Evolutionary conservation across 2,797 vertebrate genomes (phyloP), one percentile per base, ranked within the genome.

Genomic region (Muscicapa comitata): DNA sequence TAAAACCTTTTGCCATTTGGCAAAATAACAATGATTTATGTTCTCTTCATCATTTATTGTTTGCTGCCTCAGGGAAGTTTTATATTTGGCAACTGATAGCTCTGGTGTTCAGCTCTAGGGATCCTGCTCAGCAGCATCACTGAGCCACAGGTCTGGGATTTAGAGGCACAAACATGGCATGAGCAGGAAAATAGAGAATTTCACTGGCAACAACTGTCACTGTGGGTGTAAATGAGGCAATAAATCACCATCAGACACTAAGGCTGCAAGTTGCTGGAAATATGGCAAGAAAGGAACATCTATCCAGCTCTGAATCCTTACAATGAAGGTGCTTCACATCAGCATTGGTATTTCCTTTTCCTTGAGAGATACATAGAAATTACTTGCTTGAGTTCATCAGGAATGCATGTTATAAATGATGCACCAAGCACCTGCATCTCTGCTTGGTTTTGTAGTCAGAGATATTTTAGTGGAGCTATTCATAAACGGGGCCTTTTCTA

Each of bases 401-500:
- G 76, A 96, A 96, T 86, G 47, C 9, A 13, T 37, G n/a, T 71
- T 94, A 51, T 28, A 86, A 94, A 65, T 84, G 72, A 88, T 50
- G 45, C 37, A 80, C 43, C 53, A 74, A 78, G 66, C 82, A 93
- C 90, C 88, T 94, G 79, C 66, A 29, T 78, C 66, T 93, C 31
- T 86, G 65, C 54, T 91, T 0, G 0, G 28, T 75, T 86, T 50
- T 90, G 62, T 86, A 73, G n/a, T 54, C 31, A 13, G 3, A 40
- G 55, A 5, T 61, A 35, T 77, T 83, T 93, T 40, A 54, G 25
- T 40, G 47, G 33, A 94, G 35, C 50, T 94, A 40, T 72, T 92
- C 45, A 65, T 57, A 72, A 67, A 48, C 77, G 25, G 2, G 33
- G 45, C 24, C 31, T 88, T 91, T 79, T 84, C 74, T 79, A 66